phyloP scores from a whole-genome alignment of 2,113 vertebrate species.

The Nibea coibor region DNA sequence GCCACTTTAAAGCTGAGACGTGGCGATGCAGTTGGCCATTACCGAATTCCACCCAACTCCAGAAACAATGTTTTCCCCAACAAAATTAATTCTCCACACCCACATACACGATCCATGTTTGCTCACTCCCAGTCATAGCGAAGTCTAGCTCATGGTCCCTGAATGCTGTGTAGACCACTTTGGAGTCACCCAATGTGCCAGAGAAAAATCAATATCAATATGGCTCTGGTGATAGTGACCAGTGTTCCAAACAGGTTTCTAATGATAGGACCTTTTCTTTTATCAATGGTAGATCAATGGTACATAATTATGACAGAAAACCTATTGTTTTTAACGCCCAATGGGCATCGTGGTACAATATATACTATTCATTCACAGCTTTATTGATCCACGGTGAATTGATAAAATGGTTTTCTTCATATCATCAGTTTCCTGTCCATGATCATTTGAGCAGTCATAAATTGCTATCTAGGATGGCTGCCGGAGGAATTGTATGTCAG shows the following conservation, averaged over 20 bases:
- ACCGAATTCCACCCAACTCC: neutral
- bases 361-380: constrained; percentile 29
- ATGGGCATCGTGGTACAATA: constrained; percentile 5
- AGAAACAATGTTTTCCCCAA: constrained; percentile 8
- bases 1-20: neutral
- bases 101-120: neutral
- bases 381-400: constrained; percentile 28
- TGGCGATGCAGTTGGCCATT: neutral
- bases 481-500: neutral
- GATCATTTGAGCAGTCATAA: constrained; percentile 18
- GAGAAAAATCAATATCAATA: constrained; percentile 65
- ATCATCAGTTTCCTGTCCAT: constrained; percentile 22
- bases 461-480: neutral
- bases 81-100: constrained; percentile 14
- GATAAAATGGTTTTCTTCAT: constrained; percentile 22
- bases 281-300: constrained; percentile 58
- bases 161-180: constrained; percentile 28
- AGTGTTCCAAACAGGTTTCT: constrained; percentile 56
- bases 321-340: constrained; percentile 23
- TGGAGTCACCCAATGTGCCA: constrained; percentile 35
- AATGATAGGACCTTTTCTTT: constrained; percentile 58
- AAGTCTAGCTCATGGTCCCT: constrained; percentile 6
- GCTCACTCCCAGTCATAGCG: neutral
- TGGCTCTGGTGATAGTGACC: constrained; percentile 53
- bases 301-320: constrained; percentile 42